A percentile compares a stretch with the other conserved stretches of the same genome.
These are phyloP conservation scores for Zaprionus vittiger DNA, from an alignment of 1,140 invertebrate species.

Conservation along the genomic window DNA sequence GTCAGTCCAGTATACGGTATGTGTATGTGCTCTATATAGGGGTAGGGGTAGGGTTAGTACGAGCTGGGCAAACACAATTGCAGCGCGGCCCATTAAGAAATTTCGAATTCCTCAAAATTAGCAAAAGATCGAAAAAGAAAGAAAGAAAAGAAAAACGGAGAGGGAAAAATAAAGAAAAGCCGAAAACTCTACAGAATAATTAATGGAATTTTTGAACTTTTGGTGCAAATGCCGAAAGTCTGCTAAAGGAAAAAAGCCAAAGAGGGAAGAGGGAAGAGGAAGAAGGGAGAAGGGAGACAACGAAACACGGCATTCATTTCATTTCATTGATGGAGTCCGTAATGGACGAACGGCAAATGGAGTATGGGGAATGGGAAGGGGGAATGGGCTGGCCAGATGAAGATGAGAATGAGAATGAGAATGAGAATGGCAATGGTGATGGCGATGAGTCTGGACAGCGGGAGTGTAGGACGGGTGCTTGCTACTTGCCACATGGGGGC, in stretches of 20 bases:
- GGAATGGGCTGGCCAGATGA: slow-evolving; percentile 1
- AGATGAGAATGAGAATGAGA: neutral
- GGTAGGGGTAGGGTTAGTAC: slow-evolving; percentile 16
- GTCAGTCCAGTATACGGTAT: slow-evolving; percentile 1
- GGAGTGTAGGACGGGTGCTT: neutral
- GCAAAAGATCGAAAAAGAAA: slow-evolving; percentile 30
- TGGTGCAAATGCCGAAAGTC: slow-evolving; percentile 55
- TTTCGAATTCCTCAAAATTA: slow-evolving; percentile 63
- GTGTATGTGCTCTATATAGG: neutral
- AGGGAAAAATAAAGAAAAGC: slow-evolving; percentile 3
- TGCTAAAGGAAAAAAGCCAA: slow-evolving; percentile 10
- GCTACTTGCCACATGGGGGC: slow-evolving; percentile 44
- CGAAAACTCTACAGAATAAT: slow-evolving; percentile 58
- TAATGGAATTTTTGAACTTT: slow-evolving; percentile 79
- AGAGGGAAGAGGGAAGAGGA: neutral
- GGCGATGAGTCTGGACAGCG: neutral
- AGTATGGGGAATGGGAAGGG: neutral
- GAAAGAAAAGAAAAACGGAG: slow-evolving; percentile 9
- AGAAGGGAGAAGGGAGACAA: slow-evolving; percentile 3
- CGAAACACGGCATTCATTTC: slow-evolving; percentile 61
- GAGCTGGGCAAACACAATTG: slow-evolving; percentile 23
- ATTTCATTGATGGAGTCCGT: slow-evolving; percentile 59
- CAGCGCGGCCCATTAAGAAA: slow-evolving; percentile 42
- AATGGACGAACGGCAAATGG: slow-evolving; percentile 6
- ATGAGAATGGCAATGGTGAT: neutral